Conservation (phyloP, 2,888 invertebrate genomes). For the Drosophila phalerata region DNA sequence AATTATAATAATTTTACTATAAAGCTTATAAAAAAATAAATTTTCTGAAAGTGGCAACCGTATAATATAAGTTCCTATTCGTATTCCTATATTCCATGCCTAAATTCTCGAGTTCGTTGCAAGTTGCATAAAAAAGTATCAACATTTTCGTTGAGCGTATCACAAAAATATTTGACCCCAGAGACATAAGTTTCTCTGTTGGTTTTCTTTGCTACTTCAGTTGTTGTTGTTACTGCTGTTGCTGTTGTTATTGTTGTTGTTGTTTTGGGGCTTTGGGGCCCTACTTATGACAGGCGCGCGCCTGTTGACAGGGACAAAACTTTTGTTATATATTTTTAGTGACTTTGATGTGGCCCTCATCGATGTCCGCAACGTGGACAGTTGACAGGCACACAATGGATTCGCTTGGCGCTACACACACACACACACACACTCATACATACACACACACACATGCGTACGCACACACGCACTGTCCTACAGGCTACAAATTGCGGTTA, state of each 20-base stretch:
- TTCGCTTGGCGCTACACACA: conserved; percentile 71
- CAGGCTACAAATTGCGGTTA: conserved; percentile 76
- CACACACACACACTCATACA: conserved; percentile 32
- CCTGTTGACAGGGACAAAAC: conserved; percentile 65
- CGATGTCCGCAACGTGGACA: conserved; percentile 70
- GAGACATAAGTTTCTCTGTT: conserved; percentile 49
- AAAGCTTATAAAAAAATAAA: no score
- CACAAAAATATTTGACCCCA: conserved; percentile 67
- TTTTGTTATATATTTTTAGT: conserved; percentile 75
- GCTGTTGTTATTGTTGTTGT: conserved; percentile 21
- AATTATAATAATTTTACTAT: no score
- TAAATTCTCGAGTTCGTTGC: not conserved
- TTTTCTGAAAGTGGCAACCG: no score
- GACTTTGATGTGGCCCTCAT: conserved; percentile 81
- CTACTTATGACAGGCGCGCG: conserved; percentile 79
- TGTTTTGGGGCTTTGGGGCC: conserved; percentile 46
- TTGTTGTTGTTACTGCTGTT: conserved; percentile 8
- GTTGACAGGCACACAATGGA: conserved; percentile 78
- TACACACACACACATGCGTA: not conserved
- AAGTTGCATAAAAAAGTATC: not conserved
- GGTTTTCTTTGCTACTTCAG: conserved; percentile 10
- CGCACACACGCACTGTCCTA: conserved; percentile 32
- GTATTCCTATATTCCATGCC: no score
- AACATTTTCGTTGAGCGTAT: conserved; percentile 4
- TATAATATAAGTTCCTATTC: no score